Evolutionary conservation across 1,140 invertebrate genomes (phyloP).

Genomic region (Pseudoatta argentina): DNA sequence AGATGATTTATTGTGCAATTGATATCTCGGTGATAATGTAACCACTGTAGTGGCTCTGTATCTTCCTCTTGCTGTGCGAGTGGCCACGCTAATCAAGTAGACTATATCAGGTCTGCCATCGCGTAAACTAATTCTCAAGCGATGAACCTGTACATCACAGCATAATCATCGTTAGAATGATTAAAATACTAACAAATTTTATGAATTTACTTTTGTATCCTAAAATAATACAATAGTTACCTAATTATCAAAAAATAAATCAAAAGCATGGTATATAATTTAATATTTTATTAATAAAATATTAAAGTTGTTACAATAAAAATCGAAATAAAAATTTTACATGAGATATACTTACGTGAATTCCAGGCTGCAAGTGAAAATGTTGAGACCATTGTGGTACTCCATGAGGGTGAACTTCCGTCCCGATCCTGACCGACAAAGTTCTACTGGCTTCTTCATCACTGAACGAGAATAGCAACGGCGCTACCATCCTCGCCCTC

Average conservation of each 20-base stretch:
- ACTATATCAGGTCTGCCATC: slow-evolving; percentile 90
- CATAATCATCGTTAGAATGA: not conserved
- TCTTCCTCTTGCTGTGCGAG: slow-evolving; percentile 94
- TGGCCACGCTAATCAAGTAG: slow-evolving; percentile 94
- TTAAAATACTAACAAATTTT: not conserved
- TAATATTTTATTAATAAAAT: not conserved
- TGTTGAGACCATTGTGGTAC: slow-evolving; percentile 93
- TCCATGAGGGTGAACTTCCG: slow-evolving; percentile 88
- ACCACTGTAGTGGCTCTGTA: slow-evolving; percentile 97
- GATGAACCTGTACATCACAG: slow-evolving; percentile 84
- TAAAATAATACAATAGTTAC: not conserved
- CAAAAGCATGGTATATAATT: not conserved
- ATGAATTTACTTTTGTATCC: slow-evolving; percentile 12
- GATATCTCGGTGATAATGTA: slow-evolving; percentile 96
- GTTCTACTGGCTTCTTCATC: slow-evolving; percentile 92
- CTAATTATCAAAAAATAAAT: not conserved
- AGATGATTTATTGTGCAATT: slow-evolving; percentile 96
- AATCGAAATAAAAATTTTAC: slow-evolving; percentile 9
- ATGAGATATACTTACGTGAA: slow-evolving; percentile 86
- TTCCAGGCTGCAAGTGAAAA: slow-evolving; percentile 93
- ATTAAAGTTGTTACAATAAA: slow-evolving; percentile 20
- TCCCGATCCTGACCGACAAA: slow-evolving; percentile 90
- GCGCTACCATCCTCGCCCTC: slow-evolving; percentile 95
- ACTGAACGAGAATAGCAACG: slow-evolving; percentile 97
- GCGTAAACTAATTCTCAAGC: slow-evolving; percentile 89